phyloP scores from a whole-genome alignment of 2,797 vertebrate species.

The Sibirionetta formosa region DNA sequence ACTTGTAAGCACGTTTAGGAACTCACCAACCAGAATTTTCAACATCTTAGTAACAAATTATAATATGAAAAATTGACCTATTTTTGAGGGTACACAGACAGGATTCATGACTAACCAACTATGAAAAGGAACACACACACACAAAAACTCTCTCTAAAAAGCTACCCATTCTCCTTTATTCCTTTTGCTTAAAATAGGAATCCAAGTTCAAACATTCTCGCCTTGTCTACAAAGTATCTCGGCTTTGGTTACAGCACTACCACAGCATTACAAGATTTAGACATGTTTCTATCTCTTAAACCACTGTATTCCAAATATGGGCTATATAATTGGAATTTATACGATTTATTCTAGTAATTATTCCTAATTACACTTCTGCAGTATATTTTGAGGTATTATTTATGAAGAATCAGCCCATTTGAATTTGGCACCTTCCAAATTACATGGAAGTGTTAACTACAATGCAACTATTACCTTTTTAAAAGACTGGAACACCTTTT shows the following conservation, averaged over 20 bases:
- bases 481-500: neutral
- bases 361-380: neutral
- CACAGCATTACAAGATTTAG: neutral
- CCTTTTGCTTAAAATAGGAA: neutral
- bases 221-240: neutral
- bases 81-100: neutral
- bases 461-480: neutral
- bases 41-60: neutral
- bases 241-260: neutral
- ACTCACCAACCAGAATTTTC: neutral
- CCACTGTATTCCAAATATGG: neutral
- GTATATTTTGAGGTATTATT: neutral
- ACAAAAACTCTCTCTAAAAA: neutral
- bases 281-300: neutral
- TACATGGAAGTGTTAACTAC: neutral
- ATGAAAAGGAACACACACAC: neutral
- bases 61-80: neutral
- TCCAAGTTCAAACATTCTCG: neutral
- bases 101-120: neutral
- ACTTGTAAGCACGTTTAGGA: neutral
- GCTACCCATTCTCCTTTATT: neutral
- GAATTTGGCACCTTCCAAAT: neutral
- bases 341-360: too few species aligned
- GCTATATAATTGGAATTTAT: neutral
- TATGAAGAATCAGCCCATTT: neutral